Base-by-base conservation (phyloP, 2,888 invertebrate species). In the Ectobius pallidus region DNA sequence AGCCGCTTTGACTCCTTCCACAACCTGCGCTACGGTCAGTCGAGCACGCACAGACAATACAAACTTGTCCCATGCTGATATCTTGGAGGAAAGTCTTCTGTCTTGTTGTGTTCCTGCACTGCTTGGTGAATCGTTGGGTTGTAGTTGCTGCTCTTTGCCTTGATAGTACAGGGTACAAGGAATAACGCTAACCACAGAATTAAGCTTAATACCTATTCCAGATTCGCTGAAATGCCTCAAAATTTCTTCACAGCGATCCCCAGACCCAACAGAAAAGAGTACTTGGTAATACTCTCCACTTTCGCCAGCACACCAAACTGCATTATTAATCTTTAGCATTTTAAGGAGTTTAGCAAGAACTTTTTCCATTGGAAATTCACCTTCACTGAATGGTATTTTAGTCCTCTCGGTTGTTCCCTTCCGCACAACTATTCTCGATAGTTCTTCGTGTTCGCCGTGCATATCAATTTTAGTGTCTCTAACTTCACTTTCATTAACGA, bases 11-110 rank as follows among this genome's bases (percentile, higher is more conserved):
- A 93, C 90, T 74, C 87, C 87, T 77, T 90, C 88, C 0, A 93
- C 88, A 0, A 93, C 90, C 82, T 91, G 90, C 0, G 90, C 90
- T 0, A 92, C 87, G 75, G 91, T 90, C n/a, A 89, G 83, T 52
- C 91, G 85, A 1, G 90, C 87, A 20, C 88, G 86, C 1, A 91
- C 88, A 0, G 91, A 89, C 61, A 88, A 86, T 67, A 91, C 86
- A 79, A 92, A 91, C 4, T 86, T 84, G 42, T 86, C 84, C 90
- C 91, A 90, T 0, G 85, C 84, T 9, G 81, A 27, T 11, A 20
- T 22, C 7, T 63, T 63, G 16, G 18, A 18, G 30, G 20, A 27
- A 30, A 34, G 20, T 39, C 42, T 55, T 27, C 55, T n/a, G n/a
- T n/a, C n/a, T n/a, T n/a, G n/a, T n/a, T n/a, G n/a, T n/a, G n/a